A percentile compares a stretch with the other conserved stretches of the same genome.
phyloP scores from a whole-genome alignment of 2,113 vertebrate genomes.

The zebrafish (Danio rerio) region DNA sequence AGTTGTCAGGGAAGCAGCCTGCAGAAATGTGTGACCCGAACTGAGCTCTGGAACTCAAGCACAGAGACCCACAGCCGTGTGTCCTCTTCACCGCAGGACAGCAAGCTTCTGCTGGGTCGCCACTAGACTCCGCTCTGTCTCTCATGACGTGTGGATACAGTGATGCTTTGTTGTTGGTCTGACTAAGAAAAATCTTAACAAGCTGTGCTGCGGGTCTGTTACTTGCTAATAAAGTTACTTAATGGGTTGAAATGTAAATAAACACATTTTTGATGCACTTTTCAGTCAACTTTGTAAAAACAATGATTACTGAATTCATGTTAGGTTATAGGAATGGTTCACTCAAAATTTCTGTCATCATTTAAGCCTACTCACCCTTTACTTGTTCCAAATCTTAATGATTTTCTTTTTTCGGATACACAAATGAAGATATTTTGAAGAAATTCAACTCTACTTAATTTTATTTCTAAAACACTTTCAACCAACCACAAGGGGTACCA shows the following conservation, averaged over 20 bases:
- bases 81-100: conserved; percentile 14
- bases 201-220: not conserved
- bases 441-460: too few relatives aligned
- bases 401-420: too few relatives aligned
- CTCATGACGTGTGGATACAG: conserved; percentile 28
- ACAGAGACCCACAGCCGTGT: conserved; percentile 14
- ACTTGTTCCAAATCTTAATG: too few relatives aligned
- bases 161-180: not conserved
- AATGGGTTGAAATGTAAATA: not conserved
- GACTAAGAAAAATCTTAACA: conserved; percentile 9
- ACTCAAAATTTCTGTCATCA: too few relatives aligned
- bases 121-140: conserved; percentile 39
- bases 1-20: conserved; percentile 74
- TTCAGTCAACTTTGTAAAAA: too few relatives aligned
- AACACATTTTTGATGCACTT: not conserved
- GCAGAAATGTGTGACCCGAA: conserved; percentile 73
- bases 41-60: conserved; percentile 66
- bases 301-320: too few relatives aligned
- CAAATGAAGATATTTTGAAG: too few relatives aligned
- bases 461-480: too few relatives aligned
- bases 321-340: too few relatives aligned
- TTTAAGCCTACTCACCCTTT: too few relatives aligned
- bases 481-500: too few relatives aligned
- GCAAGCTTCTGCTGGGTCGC: conserved; percentile 39
- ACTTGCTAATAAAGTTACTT: not conserved